Evolutionary conservation across 1,140 invertebrate genomes (phyloP).

Genomic region (Caenorhabditis remanei): DNA sequence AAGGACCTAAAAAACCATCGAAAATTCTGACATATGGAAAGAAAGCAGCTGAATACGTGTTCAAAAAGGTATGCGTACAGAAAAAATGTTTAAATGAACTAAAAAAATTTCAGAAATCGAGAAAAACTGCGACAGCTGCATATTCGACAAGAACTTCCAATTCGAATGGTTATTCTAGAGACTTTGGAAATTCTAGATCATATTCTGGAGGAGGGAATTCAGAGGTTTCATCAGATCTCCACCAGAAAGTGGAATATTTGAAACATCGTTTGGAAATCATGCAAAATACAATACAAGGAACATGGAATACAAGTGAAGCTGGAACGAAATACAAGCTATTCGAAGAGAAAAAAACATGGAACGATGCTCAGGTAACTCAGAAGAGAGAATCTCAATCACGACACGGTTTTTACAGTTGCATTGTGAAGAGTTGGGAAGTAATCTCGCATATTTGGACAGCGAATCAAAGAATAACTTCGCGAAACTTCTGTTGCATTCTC

Average conservation of each 20-base stretch:
- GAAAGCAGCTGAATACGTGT: not conserved
- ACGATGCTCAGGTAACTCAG: conserved; percentile 22
- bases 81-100: not conserved
- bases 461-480: conserved; percentile 23
- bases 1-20: conserved; percentile 29
- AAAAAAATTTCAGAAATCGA: not conserved
- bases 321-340: conserved; percentile 15
- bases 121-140: not conserved
- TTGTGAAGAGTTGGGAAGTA: conserved; percentile 17
- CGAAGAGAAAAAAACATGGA: conserved; percentile 11
- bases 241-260: conserved; percentile 14
- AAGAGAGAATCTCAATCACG: not conserved
- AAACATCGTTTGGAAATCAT: not conserved
- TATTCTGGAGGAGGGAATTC: not conserved
- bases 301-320: conserved; percentile 30
- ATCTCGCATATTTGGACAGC: conserved; percentile 24
- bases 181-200: not conserved
- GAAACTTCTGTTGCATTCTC: not conserved
- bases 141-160: not conserved
- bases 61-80: not conserved
- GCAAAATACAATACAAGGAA: not conserved
- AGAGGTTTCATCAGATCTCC: not conserved
- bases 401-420: not conserved
- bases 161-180: not conserved
- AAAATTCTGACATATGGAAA: conserved; percentile 16